Evolutionary conservation across 2,888 invertebrate genomes (phyloP), one percentile per base, ranked within the genome.

Genomic region (Cremastinae sp.): DNA sequence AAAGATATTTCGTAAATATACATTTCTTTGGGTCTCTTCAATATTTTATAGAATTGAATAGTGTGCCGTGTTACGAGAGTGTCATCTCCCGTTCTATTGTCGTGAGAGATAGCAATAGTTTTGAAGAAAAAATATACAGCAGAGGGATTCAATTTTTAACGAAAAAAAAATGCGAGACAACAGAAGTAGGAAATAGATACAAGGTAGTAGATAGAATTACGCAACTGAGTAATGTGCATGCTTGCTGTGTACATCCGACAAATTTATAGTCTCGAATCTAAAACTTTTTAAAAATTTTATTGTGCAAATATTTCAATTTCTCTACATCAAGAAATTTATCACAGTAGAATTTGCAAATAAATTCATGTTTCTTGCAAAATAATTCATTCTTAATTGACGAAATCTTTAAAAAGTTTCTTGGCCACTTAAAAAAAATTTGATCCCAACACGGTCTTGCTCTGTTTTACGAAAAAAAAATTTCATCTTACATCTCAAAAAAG

Each of bases 31-130:
- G 16, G 22, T 28, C n/a, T 34, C 36, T 41, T 5, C 28, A 28
- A 28, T 28, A 28, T 28, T 28, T 28, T 5, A 28, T 28, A 28
- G 28, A 28, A 3, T 64, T 56, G 47, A 18, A 65, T 45, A 41
- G 56, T 72, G 75, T 75, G 75, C 75, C 66, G 59, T 51, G 51
- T 43, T 72, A 72, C 47, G 68, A 47, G 58, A 61, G 73, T 76
- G 73, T 73, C 68, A 64, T 58, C 58, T 74, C 43, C 38, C 45
- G 28, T 28, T 54, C 64, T 73, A 76, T 64, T 53, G 69, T 69
- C 53, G 72, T 53, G 64, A 41, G 45, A 70, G 53, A 43, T 73
- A 76, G 41, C 43, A 51, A 71, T 49, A 76, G 68, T 58, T 59
- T 73, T 43, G 53, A 53, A 73, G 73, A 43, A 12, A 70, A 14